Evolutionary conservation across 2,113 vertebrate species (phyloP).

Genomic region (Oceanites oceanicus): DNA sequence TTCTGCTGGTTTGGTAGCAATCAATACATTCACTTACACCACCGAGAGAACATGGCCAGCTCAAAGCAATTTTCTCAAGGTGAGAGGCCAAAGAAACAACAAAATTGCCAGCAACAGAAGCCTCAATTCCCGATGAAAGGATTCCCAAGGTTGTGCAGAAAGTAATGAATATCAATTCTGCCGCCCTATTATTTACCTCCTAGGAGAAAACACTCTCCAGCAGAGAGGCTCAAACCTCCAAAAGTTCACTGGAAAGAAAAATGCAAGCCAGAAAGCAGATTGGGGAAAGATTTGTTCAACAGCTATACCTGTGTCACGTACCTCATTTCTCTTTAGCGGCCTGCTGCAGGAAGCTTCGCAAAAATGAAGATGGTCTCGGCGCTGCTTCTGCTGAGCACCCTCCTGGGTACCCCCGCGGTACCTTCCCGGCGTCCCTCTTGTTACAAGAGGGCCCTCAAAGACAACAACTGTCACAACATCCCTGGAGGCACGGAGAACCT

Average conservation of each 20-base stretch:
- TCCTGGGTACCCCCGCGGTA: constrained; percentile 13
- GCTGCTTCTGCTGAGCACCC: constrained; percentile 57
- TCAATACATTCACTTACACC: background rate
- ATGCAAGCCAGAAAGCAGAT: background rate
- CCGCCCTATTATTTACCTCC: constrained; percentile 18
- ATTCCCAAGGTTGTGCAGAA: background rate
- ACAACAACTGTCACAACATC: constrained; percentile 71
- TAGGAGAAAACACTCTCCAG: constrained; percentile 4
- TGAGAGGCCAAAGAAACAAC: constrained; percentile 38
- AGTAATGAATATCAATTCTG: constrained; percentile 25
- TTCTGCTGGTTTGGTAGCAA: background rate
- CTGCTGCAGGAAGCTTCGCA: background rate
- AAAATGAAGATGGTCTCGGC: constrained; percentile 45
- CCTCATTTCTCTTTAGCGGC: background rate
- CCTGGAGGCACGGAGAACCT: constrained; percentile 56
- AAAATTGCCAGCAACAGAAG: constrained; percentile 32
- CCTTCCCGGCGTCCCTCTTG: constrained; percentile 72
- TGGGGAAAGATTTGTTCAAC: background rate
- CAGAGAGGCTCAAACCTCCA: background rate
- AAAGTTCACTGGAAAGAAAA: background rate
- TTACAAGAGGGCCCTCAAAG: constrained; percentile 74
- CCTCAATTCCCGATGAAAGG: background rate
- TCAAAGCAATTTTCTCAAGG: constrained; percentile 40
- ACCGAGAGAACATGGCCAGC: background rate
- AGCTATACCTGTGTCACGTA: background rate